Evolutionary conservation across 2,113 vertebrate genomes (phyloP).

Genomic region (Rafetus swinhoei): DNA sequence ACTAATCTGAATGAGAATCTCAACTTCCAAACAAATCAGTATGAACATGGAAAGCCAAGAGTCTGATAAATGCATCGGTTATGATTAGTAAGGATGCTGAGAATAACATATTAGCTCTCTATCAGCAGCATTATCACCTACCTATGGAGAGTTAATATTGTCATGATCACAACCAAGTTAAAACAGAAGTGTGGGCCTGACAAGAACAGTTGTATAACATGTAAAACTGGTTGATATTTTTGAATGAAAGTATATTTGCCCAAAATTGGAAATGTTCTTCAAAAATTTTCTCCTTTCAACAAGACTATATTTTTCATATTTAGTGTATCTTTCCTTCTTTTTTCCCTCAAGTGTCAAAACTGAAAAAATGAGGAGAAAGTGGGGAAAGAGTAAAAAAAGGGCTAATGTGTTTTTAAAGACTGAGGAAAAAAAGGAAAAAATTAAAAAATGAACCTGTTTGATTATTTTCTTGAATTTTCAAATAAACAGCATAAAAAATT

Average conservation of each 20-base stretch:
- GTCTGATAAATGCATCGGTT: not conserved
- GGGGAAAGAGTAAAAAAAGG: not conserved
- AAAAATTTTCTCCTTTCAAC: not conserved
- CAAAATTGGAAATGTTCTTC: not conserved
- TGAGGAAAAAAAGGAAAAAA: not conserved
- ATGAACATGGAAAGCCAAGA: not conserved
- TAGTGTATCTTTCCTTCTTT: not conserved
- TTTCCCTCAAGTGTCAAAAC: not conserved
- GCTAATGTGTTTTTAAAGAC: not conserved
- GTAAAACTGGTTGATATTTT: not conserved
- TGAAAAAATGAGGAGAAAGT: not conserved
- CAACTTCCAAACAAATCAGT: constrained; percentile 13
- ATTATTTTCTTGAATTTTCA: not conserved
- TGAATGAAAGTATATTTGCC: not conserved
- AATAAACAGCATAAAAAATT: not conserved
- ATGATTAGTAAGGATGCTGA: not conserved
- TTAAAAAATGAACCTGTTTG: not conserved
- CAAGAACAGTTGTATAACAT: not conserved
- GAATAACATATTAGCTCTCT: not conserved
- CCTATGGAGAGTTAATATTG: not conserved
- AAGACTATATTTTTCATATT: not conserved
- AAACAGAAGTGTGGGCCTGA: not conserved
- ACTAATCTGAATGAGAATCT: constrained; percentile 21
- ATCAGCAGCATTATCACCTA: not conserved
- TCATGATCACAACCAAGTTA: not conserved